phyloP scores from a whole-genome alignment of 1,140 invertebrate genomes.

The Andrena cerasifolii region DNA sequence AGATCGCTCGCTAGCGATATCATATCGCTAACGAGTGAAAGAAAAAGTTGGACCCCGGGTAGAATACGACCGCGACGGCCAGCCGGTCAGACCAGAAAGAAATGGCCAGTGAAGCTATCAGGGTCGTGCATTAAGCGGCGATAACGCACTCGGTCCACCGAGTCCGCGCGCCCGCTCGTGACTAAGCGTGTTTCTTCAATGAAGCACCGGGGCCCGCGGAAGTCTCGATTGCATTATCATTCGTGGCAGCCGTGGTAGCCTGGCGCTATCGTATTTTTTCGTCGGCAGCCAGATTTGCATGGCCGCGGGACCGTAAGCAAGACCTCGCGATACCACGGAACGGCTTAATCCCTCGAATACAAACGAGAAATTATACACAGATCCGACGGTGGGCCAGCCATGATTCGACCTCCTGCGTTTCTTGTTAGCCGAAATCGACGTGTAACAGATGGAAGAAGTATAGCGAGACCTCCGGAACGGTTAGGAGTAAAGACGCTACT shows the following conservation, averaged over 20 bases:
- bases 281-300: conserved; percentile 54
- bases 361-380: conserved; percentile 47
- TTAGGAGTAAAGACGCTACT: too few relatives aligned
- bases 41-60: not conserved
- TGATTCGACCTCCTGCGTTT: not conserved
- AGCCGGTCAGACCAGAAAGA: not conserved
- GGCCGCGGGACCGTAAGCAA: conserved; percentile 41
- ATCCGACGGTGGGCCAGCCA: not conserved
- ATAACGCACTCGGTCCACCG: conserved; percentile 32
- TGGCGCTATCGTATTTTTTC: conserved; percentile 59
- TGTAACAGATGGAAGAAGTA: not conserved
- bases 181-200: conserved; percentile 43
- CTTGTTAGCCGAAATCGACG: not conserved
- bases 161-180: conserved; percentile 16
- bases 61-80: not conserved
- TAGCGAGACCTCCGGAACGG: too few relatives aligned
- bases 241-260: conserved; percentile 38
- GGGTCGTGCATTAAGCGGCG: not conserved
- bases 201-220: conserved; percentile 15
- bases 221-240: conserved; percentile 62
- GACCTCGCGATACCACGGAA: conserved; percentile 43
- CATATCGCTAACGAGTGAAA: not conserved
- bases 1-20: not conserved
- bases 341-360: conserved; percentile 46
- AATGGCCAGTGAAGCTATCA: conserved; percentile 1